Conservation (phyloP, 2,113 vertebrate species). For the Zosterops borbonicus region DNA sequence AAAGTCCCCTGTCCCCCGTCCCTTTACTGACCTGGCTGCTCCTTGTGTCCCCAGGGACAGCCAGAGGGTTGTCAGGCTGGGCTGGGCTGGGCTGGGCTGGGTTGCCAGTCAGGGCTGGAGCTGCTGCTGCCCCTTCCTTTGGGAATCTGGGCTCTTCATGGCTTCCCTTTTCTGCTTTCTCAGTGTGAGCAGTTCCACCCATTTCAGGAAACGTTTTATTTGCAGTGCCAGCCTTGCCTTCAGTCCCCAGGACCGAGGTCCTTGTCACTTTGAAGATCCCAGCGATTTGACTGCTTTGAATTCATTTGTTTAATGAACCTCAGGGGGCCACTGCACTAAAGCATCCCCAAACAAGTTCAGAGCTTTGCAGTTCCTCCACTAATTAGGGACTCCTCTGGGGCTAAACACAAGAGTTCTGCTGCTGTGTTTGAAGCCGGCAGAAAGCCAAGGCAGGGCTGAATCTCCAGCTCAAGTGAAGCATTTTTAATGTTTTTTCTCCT, state of each 20-base stretch:
- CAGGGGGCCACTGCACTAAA: background rate
- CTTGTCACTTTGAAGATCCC: constrained; percentile 36
- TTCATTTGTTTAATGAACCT: constrained; percentile 53
- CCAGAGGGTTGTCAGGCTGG: background rate
- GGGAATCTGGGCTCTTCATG: rapidly evolving
- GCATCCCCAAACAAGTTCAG: background rate
- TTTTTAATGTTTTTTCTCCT: background rate
- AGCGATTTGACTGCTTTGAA: background rate
- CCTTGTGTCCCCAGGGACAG: background rate
- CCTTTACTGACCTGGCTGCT: background rate
- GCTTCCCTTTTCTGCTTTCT: rapidly evolving
- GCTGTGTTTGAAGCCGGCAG: background rate
- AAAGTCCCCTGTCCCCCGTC: rapidly evolving
- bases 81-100: too few relatives aligned
- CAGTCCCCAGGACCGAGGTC: background rate
- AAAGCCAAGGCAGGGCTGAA: background rate
- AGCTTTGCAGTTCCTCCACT: constrained; percentile 31
- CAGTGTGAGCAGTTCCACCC: background rate
- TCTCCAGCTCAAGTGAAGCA: background rate
- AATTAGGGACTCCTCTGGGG: constrained; percentile 54
- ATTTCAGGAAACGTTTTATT: background rate
- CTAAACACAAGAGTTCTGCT: background rate
- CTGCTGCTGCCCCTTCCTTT: background rate
- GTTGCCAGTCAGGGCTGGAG: background rate
- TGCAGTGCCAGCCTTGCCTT: background rate